Conservation (phyloP, 1,140 invertebrate genomes). For the Tyrophagus putrescentiae region DNA sequence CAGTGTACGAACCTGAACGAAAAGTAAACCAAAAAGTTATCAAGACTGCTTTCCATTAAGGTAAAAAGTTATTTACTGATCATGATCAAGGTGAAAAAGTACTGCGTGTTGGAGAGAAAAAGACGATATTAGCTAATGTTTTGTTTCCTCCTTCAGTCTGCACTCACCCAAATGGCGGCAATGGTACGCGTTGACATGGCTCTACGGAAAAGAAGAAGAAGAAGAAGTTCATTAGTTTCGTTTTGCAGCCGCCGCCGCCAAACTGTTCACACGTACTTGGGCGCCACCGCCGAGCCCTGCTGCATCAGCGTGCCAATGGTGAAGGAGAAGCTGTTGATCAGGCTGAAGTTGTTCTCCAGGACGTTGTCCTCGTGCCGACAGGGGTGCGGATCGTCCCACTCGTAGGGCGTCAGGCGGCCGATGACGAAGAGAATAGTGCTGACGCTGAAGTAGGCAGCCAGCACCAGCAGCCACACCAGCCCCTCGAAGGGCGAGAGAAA, state of each 20-base stretch:
- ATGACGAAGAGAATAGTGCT: conserved; percentile 78
- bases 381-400: conserved; percentile 44
- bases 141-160: too few species aligned
- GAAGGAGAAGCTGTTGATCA: conserved; percentile 56
- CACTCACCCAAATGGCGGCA: conserved; percentile 39
- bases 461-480: conserved; percentile 93
- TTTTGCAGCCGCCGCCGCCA: conserved; percentile 31
- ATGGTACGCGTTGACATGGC: conserved; percentile 35
- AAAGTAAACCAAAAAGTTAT: too few species aligned
- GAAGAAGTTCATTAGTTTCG: conserved; percentile 38
- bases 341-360: conserved; percentile 55
- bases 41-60: too few species aligned
- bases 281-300: conserved; percentile 64
- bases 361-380: conserved; percentile 57
- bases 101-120: too few species aligned
- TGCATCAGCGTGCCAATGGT: conserved; percentile 85
- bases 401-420: conserved; percentile 69
- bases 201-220: conserved; percentile 28
- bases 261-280: conserved; percentile 32
- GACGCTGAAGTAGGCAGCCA: conserved; percentile 78
- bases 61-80: too few species aligned
- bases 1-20: conserved; percentile 45
- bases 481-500: conserved; percentile 82
- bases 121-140: too few species aligned
- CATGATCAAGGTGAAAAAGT: conserved; percentile 44